phyloP scores from a whole-genome alignment of 2,113 vertebrate species.

The Sigmodon hispidus region DNA sequence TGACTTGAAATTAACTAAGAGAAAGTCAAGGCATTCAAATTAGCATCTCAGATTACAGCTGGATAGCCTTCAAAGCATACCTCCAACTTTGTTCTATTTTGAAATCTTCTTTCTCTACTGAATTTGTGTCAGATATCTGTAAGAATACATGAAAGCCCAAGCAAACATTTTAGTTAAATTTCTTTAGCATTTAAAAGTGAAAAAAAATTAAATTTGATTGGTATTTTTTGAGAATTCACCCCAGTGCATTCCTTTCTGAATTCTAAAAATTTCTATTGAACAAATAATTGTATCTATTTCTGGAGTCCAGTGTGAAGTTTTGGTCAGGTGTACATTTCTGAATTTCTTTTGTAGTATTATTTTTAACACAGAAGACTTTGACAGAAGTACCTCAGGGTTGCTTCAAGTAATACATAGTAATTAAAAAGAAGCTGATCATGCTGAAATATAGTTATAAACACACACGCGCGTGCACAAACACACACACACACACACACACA shows the following conservation, averaged over 20 bases:
- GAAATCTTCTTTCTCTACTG: slow-evolving; percentile 43
- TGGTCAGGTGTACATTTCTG: not conserved
- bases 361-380: not conserved
- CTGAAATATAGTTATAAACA: slow-evolving; percentile 2
- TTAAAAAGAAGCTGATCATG: not conserved
- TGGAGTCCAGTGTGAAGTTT: not conserved
- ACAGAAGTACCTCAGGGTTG: not conserved
- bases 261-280: not conserved
- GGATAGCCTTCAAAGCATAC: not conserved
- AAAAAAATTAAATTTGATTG: not conserved
- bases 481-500: not conserved
- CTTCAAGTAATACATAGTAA: not conserved
- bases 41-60: not conserved
- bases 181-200: slow-evolving; percentile 33
- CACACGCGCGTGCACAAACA: not conserved
- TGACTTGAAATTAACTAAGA: slow-evolving; percentile 37
- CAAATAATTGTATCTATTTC: not conserved
- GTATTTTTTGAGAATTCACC: not conserved
- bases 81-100: not conserved
- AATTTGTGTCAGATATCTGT: slow-evolving; percentile 5
- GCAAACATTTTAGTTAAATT: not conserved
- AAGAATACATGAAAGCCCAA: not conserved
- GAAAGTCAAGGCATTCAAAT: not conserved
- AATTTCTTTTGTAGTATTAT: not conserved
- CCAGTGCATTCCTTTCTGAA: not conserved